Conservation (phyloP, 2,113 vertebrate species). For the Phylloscopus whistleri region DNA sequence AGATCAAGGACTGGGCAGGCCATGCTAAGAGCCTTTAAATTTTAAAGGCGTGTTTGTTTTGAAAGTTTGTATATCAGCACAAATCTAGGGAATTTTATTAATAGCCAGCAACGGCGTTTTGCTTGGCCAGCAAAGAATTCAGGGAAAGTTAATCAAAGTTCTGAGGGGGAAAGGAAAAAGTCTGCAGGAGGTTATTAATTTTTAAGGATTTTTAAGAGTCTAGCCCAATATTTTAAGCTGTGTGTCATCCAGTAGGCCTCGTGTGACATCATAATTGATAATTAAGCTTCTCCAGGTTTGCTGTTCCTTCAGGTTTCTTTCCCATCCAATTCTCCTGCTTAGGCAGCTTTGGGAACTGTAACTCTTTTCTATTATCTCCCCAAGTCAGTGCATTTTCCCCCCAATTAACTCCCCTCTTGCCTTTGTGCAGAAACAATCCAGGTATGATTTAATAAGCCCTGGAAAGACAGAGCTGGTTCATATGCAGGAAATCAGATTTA, state of each 20-base stretch:
- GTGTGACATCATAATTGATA: background rate
- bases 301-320: background rate
- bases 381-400: background rate
- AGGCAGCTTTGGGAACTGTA: background rate
- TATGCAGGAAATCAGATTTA: slow-evolving; percentile 59
- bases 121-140: background rate
- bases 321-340: background rate
- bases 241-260: background rate
- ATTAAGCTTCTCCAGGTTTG: background rate
- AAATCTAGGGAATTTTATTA: background rate
- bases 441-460: slow-evolving; percentile 54
- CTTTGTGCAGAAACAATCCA: slow-evolving; percentile 47
- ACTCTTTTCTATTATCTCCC: background rate
- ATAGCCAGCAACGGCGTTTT: background rate
- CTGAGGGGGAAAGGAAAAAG: background rate
- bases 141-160: background rate
- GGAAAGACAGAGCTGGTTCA: background rate
- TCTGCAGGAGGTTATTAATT: background rate
- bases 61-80: background rate
- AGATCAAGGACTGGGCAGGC: background rate
- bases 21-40: background rate
- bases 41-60: background rate
- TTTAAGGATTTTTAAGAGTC: background rate
- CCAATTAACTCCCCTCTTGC: slow-evolving; percentile 11
- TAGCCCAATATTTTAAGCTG: background rate